Base-by-base conservation (phyloP, 1,140 invertebrate species). In the Neelides sp. region DNA sequence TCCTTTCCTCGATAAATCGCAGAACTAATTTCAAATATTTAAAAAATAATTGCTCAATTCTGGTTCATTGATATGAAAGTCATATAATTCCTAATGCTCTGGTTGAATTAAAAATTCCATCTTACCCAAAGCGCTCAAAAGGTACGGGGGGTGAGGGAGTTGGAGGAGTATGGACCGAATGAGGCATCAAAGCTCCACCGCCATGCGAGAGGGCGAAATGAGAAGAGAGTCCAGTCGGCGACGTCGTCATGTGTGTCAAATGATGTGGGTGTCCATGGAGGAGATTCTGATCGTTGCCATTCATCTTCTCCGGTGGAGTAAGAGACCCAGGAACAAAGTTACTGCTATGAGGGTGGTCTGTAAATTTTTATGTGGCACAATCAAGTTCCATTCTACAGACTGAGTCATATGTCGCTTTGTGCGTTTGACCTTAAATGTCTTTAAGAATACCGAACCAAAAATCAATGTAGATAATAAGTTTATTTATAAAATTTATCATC, bases 1-100 rank as follows among this genome's bases (percentile, higher is more conserved):
- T 89, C 86, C 64, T 89, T 86, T 15, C 76, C 75, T 27, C 81
- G 75, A 65, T 79, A 81, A 40, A 79, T 73, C 50, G 76, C 74
- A 27, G 76, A 73, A 53, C 73, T 74, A 49, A 71, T 37, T 65
- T 48, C 37, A 26, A 30, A 52, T 12, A 35, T 27, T 17, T 28
- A 24, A 30, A 36, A 40, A 40, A 12, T 40, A 53, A 20, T 22
- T 8, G n/a, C 26, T 24, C 50, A 12, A 37, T 22, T 23, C 17
- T 41, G 20, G 28, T 15, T 5, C 4, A 28, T 30, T 15, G 12
- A 22, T 30, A 35, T 22, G 10, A 10, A 15, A 2, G 28, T 17
- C 2, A 13, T 40, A 19, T 40, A 22, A 19, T 10, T 10, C 22
- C 39, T 40, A 15, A 13, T 17, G 20, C 17, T 7, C 15, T 15